Evolutionary conservation across 2,113 vertebrate species (phyloP).

Genomic region (Sinocyclocheilus rhinocerous): DNA sequence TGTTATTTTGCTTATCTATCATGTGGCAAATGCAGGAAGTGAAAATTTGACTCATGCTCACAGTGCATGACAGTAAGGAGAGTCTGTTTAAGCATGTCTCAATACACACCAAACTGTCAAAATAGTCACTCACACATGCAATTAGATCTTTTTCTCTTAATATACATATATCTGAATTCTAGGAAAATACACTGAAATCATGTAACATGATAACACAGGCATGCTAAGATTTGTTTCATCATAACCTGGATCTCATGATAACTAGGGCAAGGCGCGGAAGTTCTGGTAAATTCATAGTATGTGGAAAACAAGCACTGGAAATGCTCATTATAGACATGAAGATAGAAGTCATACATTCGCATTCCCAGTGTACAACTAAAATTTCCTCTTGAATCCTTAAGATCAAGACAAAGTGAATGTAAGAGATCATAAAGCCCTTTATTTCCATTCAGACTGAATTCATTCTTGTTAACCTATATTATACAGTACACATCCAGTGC

Average conservation of each 20-base stretch:
- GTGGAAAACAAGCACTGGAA: conserved; percentile 2
- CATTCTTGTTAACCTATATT: too few species aligned
- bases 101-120: background rate
- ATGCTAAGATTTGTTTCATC: conserved; percentile 7
- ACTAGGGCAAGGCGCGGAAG: background rate
- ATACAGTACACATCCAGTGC: too few species aligned
- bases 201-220: background rate
- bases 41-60: conserved; percentile 9
- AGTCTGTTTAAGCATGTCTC: background rate
- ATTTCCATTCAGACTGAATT: too few species aligned
- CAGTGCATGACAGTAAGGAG: background rate
- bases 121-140: background rate
- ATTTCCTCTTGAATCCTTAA: too few species aligned
- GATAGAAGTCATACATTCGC: background rate
- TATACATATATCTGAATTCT: background rate
- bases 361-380: background rate
- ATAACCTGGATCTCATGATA: conserved; percentile 36
- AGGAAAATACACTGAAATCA: background rate
- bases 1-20: conserved; percentile 33
- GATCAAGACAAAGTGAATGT: too few species aligned
- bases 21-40: conserved; percentile 49
- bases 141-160: background rate
- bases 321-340: background rate
- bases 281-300: conserved; percentile 9
- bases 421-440: too few species aligned